A percentile compares a stretch with the other conserved stretches of the same genome.
These are phyloP conservation scores for Rhopalosiphum maidis DNA, from an alignment of 1,140 invertebrate genomes.

Conservation along the genomic window DNA sequence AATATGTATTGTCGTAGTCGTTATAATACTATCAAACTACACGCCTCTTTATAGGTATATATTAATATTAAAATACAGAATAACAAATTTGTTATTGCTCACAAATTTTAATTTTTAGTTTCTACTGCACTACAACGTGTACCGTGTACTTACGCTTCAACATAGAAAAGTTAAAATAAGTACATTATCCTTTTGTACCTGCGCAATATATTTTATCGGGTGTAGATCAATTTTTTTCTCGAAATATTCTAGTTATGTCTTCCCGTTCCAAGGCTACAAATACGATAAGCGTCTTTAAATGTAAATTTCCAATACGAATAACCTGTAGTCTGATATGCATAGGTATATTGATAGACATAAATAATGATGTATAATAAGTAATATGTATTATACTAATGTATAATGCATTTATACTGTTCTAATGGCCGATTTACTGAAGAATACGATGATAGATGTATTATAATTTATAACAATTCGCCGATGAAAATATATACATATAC, in stretches of 20 bases:
- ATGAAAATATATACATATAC: not conserved
- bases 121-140: not conserved
- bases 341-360: not conserved
- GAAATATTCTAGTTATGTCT: not conserved
- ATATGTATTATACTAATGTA: not conserved
- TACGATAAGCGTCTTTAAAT: not conserved
- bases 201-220: conserved; percentile 2
- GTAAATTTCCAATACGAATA: not conserved
- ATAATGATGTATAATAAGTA: not conserved
- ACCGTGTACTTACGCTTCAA: no score
- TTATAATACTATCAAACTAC: no score
- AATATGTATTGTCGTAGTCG: not conserved
- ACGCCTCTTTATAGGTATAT: no score
- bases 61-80: no score
- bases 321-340: not conserved
- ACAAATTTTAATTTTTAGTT: not conserved
- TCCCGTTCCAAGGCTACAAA: not conserved
- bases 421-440: not conserved
- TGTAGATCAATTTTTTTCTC: not conserved
- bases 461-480: not conserved
- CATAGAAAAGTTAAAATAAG: not conserved
- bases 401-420: not conserved
- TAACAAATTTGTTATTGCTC: not conserved
- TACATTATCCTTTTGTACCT: not conserved
- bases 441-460: not conserved